phyloP scores from a whole-genome alignment of 64 coral and sea anemone genomes.

The Anthopleura sola region DNA sequence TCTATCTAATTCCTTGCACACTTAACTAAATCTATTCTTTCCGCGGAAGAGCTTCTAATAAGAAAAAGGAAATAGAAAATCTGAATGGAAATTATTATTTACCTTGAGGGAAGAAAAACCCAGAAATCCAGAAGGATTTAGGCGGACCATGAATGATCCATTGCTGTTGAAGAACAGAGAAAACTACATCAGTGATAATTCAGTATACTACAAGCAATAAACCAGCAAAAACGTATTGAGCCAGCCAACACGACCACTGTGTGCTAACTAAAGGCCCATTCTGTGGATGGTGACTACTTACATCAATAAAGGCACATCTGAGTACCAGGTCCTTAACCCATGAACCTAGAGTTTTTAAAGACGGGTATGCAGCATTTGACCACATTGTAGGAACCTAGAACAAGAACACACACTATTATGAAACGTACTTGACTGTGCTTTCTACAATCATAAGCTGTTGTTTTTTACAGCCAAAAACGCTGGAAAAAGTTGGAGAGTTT shows the following conservation, averaged over 20 bases:
- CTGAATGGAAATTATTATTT: neutral
- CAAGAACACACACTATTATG: neutral
- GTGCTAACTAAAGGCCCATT: too few species aligned
- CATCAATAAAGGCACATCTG: conserved; percentile 84
- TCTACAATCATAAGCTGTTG: too few species aligned
- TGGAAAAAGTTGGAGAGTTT: too few species aligned
- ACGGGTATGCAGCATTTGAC: conserved; percentile 89
- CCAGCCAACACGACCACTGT: too few species aligned
- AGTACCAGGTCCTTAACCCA: conserved; percentile 98
- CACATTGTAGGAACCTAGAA: conserved; percentile 95
- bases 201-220: too few species aligned
- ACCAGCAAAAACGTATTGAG: too few species aligned
- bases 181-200: neutral
- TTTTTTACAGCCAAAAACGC: too few species aligned
- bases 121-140: conserved; percentile 96
- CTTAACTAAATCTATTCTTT: neutral
- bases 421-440: too few species aligned
- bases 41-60: neutral
- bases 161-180: conserved; percentile 60
- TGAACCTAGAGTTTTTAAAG: conserved; percentile 88
- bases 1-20: too few species aligned
- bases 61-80: neutral
- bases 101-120: conserved; percentile 99
- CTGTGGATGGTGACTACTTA: conserved; percentile 30
- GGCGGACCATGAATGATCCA: conserved; percentile 93